Base-by-base conservation (phyloP, 2,888 invertebrate species). In the Dichetophora obliterata region DNA sequence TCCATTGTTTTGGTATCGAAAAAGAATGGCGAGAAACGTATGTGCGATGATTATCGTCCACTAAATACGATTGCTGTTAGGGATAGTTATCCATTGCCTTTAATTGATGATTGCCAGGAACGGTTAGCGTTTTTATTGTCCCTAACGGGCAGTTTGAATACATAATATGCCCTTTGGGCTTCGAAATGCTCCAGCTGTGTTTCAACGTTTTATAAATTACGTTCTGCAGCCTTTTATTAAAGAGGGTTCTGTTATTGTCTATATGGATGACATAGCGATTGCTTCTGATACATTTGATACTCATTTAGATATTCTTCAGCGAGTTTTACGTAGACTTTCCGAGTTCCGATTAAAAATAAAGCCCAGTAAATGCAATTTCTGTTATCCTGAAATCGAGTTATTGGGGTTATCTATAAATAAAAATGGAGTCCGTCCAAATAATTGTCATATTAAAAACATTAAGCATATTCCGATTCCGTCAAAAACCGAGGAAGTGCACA, bases 31-130 rank as follows among this genome's bases (percentile, higher is more conserved):
- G 63, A 27, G 14, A 31, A 31, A 14, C 43, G 73, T 6, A 73
- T 57, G 48, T 79, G 75, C 27, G 73, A 76, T 1, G 79, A 77
- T 52, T 79, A 72, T 27, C n/a, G 79, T 1, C 54, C 24, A 6
- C 43, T 77, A 9, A 79, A 79, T 63, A 76, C 75, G 48, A 68
- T 75, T n/a, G 75, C 76, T n/a, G 37, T 34, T 16, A 76, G 75
- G 37, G 73, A 78, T 34, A 77, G 24, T 61, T 78, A 80, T 31
- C 74, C 77, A 6, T 68, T 78, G 5, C 80, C 78, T 43, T 52
- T 80, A 0, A 78, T 78, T 11, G 77, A 80, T 31, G 77, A 80
- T 43, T 72, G 78, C 11, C 19, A 78, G 27, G 78, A 78, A 19
- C 69, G 68, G 9, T 48, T 77, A 5, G 65, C 71, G 2, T 75